Evolutionary conservation across 2,888 invertebrate genomes (phyloP), one percentile per base, ranked within the genome.

Genomic region (Diachrysia chrysitis): DNA sequence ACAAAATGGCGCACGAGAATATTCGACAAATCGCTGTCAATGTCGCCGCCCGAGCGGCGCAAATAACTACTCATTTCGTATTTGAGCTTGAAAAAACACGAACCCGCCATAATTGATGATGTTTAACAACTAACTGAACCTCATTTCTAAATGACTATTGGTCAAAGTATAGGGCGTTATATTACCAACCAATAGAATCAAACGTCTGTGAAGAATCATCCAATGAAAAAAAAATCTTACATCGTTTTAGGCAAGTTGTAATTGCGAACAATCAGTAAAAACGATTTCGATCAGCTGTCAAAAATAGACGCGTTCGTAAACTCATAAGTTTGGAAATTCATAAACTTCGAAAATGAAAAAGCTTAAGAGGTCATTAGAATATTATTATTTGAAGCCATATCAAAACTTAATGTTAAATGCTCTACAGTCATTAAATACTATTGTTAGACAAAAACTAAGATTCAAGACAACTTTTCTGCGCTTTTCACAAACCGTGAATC

Each of bases 1-100:
- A 94, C 95, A 95, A 95, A 95, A 95, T 95, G 95, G 95, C 95
- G 95, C 90, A 93, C 88, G 89, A 90, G 86, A 92, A 89, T 93
- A 92, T 91, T 91, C 91, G 90, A 92, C 92, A 91, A 93, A 90
- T 89, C 89, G 90, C 93, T 93, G 94, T 94, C 94, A 95, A 92
- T 91, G 94, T 94, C 94, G 93, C 92, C 90, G 92, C 91, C 89
- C 87, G 88, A 86, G 89, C 92, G 90, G 92, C 93, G 92, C 92
- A 94, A 92, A 93, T 92, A 92, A 87, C 91, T 89, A 92, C 91
- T 93, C 92, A 93, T 94, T 95, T 95, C 93, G 91, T 91, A 90
- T 92, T 92, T 92, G 90, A 90, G 91, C 89, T 93, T 90, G 93
- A 94, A 95, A 95, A 95, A 95, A 94, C 92, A 92, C 89, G 85